Percentiles rank a stretch among this genome's conserved stretches.
Conservation (phyloP, 2,888 invertebrate genomes). For the Torymus texanus region DNA sequence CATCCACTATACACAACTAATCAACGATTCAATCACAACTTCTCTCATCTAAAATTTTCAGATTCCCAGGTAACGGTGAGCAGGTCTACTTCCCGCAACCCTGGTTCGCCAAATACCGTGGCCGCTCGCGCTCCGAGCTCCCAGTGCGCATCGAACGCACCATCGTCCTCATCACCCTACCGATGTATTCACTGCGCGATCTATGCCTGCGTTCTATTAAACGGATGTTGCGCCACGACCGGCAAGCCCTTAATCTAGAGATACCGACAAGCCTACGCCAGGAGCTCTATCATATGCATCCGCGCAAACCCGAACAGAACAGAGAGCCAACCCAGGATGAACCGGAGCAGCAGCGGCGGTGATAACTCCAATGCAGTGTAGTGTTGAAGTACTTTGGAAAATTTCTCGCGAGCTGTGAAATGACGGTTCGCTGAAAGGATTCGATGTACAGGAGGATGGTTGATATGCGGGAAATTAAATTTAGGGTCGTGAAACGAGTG, state of each 20-base stretch:
- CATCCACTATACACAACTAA: too few species aligned
- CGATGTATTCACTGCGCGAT: slow-evolving; percentile 66
- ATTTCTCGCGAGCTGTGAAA: too few species aligned
- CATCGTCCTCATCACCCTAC: slow-evolving; percentile 64
- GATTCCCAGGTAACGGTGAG: slow-evolving; percentile 65
- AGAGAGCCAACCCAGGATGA: too few species aligned
- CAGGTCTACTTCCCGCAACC: slow-evolving; percentile 68
- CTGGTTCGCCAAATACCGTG: slow-evolving; percentile 61
- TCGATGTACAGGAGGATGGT: too few species aligned
- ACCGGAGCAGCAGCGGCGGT: too few species aligned
- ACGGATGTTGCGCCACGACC: slow-evolving; percentile 62
- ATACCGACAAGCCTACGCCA: slow-evolving; percentile 68
- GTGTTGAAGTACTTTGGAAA: too few species aligned
- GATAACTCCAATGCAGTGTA: too few species aligned
- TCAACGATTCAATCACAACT: too few species aligned
- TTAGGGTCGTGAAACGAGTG: too few species aligned
- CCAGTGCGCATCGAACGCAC: slow-evolving; percentile 60
- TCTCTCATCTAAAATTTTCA: slow-evolving; percentile 40
- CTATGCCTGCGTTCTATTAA: slow-evolving; percentile 66
- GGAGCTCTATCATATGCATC: slow-evolving; percentile 65
- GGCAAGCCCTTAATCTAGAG: slow-evolving; percentile 66
- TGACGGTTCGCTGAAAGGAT: too few species aligned
- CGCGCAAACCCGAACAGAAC: slow-evolving; percentile 52
- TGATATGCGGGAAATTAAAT: too few species aligned
- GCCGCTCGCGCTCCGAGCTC: slow-evolving; percentile 53